Percentiles rank a stretch among this genome's conserved stretches.
phyloP scores from a whole-genome alignment of 2,888 invertebrate genomes.

The Lymantria dispar region DNA sequence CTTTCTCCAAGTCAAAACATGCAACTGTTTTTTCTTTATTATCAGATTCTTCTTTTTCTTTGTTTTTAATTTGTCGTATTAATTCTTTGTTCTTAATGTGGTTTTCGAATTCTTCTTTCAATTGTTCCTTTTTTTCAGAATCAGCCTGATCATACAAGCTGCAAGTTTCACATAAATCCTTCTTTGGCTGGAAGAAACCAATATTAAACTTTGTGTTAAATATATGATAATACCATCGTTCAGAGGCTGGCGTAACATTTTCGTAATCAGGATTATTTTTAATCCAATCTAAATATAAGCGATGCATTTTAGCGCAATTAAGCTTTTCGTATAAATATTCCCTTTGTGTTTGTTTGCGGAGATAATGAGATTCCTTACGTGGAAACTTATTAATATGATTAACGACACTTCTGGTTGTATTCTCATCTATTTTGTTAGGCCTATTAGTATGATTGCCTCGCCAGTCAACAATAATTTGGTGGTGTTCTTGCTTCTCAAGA shows the following conservation, averaged over 20 bases:
- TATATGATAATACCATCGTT: background rate
- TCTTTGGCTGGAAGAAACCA: background rate
- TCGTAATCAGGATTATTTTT: background rate
- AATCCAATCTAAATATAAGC: background rate
- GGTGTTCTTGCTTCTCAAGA: background rate
- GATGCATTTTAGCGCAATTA: slow-evolving; percentile 11
- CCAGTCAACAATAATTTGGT: background rate
- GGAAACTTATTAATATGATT: slow-evolving; percentile 6
- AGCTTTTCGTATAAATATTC: slow-evolving; percentile 5
- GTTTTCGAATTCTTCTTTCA: background rate
- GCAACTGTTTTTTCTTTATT: background rate
- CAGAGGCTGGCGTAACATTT: background rate
- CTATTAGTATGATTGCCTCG: slow-evolving; percentile 1
- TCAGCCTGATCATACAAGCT: background rate
- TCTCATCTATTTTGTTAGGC: slow-evolving; percentile 2
- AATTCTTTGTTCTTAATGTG: background rate
- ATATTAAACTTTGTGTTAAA: background rate
- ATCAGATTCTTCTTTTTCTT: background rate
- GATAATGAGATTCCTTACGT: slow-evolving; percentile 7
- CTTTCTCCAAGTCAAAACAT: slow-evolving; percentile 11
- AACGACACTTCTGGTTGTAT: slow-evolving; percentile 5
- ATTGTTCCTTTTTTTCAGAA: background rate
- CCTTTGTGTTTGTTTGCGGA: slow-evolving; percentile 3
- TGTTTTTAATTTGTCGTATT: background rate
- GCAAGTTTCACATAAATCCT: background rate